Percentiles rank a stretch among this genome's conserved stretches.
phyloP scores from a whole-genome alignment of 2,797 vertebrate genomes.

The Fundulus diaphanus region DNA sequence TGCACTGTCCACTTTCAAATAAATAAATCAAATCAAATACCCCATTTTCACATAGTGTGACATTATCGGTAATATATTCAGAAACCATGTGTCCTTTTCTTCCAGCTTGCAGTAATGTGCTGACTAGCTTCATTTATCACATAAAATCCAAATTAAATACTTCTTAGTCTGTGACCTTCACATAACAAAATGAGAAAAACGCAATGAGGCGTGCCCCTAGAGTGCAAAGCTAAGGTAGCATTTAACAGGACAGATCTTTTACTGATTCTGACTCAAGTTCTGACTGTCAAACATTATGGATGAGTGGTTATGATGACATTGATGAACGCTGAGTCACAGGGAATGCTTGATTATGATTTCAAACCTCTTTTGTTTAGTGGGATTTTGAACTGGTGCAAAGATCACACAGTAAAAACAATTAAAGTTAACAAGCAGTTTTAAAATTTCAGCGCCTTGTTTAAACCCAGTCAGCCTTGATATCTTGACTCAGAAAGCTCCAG shows the following conservation, averaged over 20 bases:
- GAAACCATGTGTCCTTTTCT: not conserved
- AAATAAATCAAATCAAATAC: too few species aligned
- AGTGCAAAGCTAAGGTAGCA: not conserved
- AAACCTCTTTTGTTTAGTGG: not conserved
- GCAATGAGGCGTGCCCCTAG: not conserved
- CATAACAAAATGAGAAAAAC: not conserved
- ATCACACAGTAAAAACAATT: not conserved
- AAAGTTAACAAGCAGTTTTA: not conserved
- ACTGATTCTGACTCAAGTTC: not conserved
- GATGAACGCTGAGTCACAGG: not conserved
- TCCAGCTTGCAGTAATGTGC: too few species aligned
- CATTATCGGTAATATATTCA: too few species aligned
- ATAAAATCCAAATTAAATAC: too few species aligned
- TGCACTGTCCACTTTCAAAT: too few species aligned
- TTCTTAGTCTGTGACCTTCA: not conserved
- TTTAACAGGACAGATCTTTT: not conserved
- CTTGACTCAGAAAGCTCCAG: not conserved
- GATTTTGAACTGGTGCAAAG: not conserved
- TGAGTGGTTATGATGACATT: not conserved
- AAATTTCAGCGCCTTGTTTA: not conserved
- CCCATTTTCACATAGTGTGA: too few species aligned
- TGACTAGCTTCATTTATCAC: too few species aligned
- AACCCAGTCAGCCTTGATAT: not conserved
- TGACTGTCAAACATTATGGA: not conserved
- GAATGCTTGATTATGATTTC: not conserved